Evolutionary conservation across 2,797 vertebrate species (phyloP).

Genomic region (Schizothorax lantsangensis): DNA sequence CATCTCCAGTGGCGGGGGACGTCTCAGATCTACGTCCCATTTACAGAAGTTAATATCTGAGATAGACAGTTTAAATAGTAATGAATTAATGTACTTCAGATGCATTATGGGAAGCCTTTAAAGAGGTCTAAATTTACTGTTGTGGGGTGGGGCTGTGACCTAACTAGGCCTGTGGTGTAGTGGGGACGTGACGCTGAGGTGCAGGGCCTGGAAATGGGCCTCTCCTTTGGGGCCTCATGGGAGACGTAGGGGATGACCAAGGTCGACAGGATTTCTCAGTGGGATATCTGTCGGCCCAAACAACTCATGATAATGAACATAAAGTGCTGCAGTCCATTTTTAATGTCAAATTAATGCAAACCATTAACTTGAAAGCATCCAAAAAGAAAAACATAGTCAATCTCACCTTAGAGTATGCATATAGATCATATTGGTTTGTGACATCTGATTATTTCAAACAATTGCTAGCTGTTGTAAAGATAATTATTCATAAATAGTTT

Average conservation of each 20-base stretch:
- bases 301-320: conserved; percentile 10
- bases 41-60: conserved; percentile 83
- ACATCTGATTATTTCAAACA: background rate
- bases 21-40: conserved; percentile 86
- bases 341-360: background rate
- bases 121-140: conserved; percentile 85
- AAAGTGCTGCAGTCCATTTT: background rate
- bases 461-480: background rate
- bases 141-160: conserved; percentile 74
- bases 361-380: background rate
- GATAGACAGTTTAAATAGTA: conserved; percentile 79
- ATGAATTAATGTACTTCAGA: conserved; percentile 81
- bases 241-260: conserved; percentile 63
- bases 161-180: conserved; percentile 57
- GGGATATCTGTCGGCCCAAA: conserved; percentile 50
- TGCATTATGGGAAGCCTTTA: conserved; percentile 83
- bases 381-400: background rate
- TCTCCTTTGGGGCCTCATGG: conserved; percentile 67
- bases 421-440: background rate
- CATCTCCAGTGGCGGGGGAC: conserved; percentile 78
- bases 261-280: conserved; percentile 66
- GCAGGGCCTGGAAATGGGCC: conserved; percentile 63
- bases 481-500: background rate
- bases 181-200: conserved; percentile 61
- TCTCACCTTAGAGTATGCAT: background rate